These are phyloP conservation scores for Scylla paramamosain DNA, from an alignment of 1,140 invertebrate genomes.

Conservation along the genomic window DNA sequence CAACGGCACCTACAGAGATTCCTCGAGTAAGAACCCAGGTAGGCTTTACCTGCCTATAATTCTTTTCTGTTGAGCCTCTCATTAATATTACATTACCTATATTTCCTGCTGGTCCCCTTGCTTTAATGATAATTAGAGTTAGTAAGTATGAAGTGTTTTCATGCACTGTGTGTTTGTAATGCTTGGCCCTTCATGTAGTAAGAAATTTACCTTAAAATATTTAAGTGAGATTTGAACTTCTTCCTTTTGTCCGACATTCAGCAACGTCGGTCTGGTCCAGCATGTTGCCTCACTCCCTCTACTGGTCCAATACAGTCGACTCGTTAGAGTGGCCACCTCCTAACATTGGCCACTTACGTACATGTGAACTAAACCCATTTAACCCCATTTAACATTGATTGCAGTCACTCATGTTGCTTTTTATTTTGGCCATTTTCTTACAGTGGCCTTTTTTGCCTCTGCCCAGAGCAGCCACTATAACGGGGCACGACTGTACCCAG, in stretches of 20 bases:
- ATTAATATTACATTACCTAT: constrained; percentile 51
- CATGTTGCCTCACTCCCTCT: constrained; percentile 55
- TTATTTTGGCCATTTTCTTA: constrained; percentile 72
- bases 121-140: constrained; percentile 67
- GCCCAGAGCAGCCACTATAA: constrained; percentile 71
- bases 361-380: constrained; percentile 49
- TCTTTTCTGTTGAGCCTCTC: constrained; percentile 30
- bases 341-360: constrained; percentile 66
- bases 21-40: constrained; percentile 86
- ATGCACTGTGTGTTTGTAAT: constrained; percentile 35
- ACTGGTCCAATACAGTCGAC: constrained; percentile 66
- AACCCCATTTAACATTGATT: constrained; percentile 68
- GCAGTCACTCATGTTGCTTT: constrained; percentile 68
- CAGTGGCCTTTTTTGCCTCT: constrained; percentile 73
- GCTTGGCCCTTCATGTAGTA: constrained; percentile 47
- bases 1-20: constrained; percentile 99
- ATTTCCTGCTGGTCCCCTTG: constrained; percentile 47
- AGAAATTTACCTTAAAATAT: constrained; percentile 13
- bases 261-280: constrained; percentile 26
- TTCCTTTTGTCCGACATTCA: background rate
- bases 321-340: constrained; percentile 67
- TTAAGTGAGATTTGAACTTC: background rate
- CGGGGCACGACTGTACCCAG: constrained; percentile 70
- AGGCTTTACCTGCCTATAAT: constrained; percentile 36
- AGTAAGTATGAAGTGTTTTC: constrained; percentile 38